Conservation (phyloP, 2,888 invertebrate genomes). For the Andricus quercusramuli region DNA sequence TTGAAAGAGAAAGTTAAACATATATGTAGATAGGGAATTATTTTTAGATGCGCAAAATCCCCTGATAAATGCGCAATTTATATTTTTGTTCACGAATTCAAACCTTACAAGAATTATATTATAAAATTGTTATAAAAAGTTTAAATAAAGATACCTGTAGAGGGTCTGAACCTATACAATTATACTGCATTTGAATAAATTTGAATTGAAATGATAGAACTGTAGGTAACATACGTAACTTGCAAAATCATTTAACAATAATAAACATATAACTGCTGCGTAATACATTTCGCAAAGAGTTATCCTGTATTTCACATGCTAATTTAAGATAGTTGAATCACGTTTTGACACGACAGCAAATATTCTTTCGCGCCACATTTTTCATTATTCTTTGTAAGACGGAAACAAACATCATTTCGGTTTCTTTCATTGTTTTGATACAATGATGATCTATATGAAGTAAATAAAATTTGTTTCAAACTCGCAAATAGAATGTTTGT, state of each 20-base stretch:
- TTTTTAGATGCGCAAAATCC: neutral
- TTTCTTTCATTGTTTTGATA: neutral
- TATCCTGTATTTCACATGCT: neutral
- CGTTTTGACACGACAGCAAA: neutral
- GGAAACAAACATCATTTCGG: neutral
- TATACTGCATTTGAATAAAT: neutral
- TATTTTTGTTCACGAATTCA: neutral
- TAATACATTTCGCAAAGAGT: neutral
- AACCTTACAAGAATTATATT: neutral
- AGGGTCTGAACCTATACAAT: no score
- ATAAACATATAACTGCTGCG: neutral
- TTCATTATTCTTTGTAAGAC: neutral
- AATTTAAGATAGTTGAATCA: neutral
- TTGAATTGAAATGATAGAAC: neutral
- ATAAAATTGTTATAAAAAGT: no score
- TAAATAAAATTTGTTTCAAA: no score
- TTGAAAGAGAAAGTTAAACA: constrained; percentile 64
- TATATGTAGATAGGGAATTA: neutral
- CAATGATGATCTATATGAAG: no score
- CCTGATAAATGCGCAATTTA: neutral
- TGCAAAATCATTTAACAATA: neutral
- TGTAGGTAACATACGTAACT: neutral
- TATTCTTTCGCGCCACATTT: neutral
- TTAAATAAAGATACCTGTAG: no score
- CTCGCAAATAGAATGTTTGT: no score